phyloP scores from a whole-genome alignment of 2,888 invertebrate genomes.

The Tiphia femorata region DNA sequence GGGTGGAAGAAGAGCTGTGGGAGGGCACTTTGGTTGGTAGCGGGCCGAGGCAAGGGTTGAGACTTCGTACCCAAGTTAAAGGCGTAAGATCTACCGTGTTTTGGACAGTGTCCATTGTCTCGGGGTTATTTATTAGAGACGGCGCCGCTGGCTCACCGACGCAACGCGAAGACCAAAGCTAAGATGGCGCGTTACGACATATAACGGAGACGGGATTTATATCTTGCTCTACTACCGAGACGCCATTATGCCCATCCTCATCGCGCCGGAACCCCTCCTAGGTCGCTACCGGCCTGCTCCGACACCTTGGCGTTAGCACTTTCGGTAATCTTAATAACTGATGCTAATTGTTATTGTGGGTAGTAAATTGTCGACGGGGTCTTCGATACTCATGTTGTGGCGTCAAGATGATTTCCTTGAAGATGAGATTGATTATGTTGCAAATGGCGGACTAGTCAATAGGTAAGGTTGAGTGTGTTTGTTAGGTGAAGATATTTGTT shows the following conservation, averaged over 20 bases:
- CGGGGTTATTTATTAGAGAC: conserved; percentile 65
- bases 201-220: conserved; percentile 49
- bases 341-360: no score
- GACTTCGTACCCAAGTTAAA: conserved; percentile 62
- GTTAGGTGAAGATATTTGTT: no score
- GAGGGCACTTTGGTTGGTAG: conserved; percentile 26
- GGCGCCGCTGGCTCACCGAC: conserved; percentile 43
- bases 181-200: conserved; percentile 54
- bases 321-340: no score
- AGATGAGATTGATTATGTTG: no score
- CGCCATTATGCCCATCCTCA: conserved; percentile 41
- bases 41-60: conserved; percentile 52
- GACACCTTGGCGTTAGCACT: no score
- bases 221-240: conserved; percentile 46
- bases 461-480: no score
- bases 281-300: no score
- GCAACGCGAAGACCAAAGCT: conserved; percentile 53
- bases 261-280: conserved; percentile 37
- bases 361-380: no score
- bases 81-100: conserved; percentile 67
- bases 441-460: no score
- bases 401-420: no score
- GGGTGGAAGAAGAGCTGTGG: conserved; percentile 28
- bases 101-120: conserved; percentile 70
- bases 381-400: no score